Base-by-base conservation (phyloP, 1,140 invertebrate genomes). In the Nephila pilipes region DNA sequence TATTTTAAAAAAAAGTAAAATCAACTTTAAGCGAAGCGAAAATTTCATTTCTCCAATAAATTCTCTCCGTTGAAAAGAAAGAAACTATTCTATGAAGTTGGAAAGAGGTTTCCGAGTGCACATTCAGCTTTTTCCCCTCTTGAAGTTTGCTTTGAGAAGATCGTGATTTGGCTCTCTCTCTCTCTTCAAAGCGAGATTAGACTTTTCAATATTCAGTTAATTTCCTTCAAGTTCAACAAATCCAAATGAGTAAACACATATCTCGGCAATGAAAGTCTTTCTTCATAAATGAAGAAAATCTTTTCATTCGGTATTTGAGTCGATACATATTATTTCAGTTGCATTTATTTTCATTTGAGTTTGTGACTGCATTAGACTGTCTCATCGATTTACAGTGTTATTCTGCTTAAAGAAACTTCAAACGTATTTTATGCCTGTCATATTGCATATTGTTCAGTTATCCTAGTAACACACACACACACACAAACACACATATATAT, bases 161-260 rank as follows among this genome's bases (percentile, higher is more conserved):
- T 75, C 69, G 1, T 32, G 29, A 75, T 36, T 75, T 20, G 38
- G 55, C 20, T 22, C 81, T 20, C 16, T 55, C 20, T 54, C 75
- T 80, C 18, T 46, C 8, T 25, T 16, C 20, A 57, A 83, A 55
- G n/a, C 46, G 46, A 83, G 32, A 57, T 55, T 83, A 55, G 55
- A 83, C 81, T 20, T 83, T 83, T 83, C 22, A 81, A 10, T 46
- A 83, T 83, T 83, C 54, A 55, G 18, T 83, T 55, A 20, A 83
- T 25, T 57, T 57, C 54, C 46, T 54, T 46, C 32, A 80, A 80
- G 16, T 83, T 54, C 38, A 83, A 83, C 81, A 83, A 57, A 83
- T 54, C 46, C 81, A 57, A 55, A 54, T 54, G 81, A 29, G 54
- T 83, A 83, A 83, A 83, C n/a, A 83, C 46, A 57, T 57, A 83